Evolutionary conservation across 2,797 vertebrate species (phyloP), one percentile per base, ranked within the genome.

Genomic region (Rhyacichthys aspro): DNA sequence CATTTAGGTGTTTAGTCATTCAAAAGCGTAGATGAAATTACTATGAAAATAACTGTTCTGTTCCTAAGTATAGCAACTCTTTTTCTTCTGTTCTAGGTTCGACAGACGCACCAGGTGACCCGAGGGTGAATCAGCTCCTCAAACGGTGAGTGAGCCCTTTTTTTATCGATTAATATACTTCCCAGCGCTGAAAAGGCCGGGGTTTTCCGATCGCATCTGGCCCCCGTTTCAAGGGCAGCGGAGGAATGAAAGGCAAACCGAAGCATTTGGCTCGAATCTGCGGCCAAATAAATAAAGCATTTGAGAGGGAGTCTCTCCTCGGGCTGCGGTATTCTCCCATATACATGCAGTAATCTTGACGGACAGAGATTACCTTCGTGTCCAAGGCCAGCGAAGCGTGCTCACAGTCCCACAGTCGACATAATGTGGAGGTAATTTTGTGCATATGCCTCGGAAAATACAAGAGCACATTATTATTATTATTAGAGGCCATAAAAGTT

Each of bases 221-320:
- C 74, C 34, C 14, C 23, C 1, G 17, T 71, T 84, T 68, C 81
- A 85, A 89, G 76, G 82, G 62, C 73, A 67, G 72, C 60, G 11
- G 23, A 68, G 67, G 67, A 75, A 78, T 70, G 73, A 72, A 65
- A 62, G 5, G 17, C 63, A 60, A 74, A 74, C 70, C 79, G 14
- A 75, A 72, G 55, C 58, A 0, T 67, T 81, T 80, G 79, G 79
- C 79, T 74, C 59, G 0, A 34, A 54, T 55, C 1, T 34, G 1
- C 39, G 42, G 75, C 53, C 67, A 83, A 78, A 82, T 80, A 86
- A 87, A 86, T 80, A 71, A 77, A 76, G 73, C 45, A 58, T 58
- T 59, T 34, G 48, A 71, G 58, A 70, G 55, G 17, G 43, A 72
- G 62, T 55, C 38, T 63, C 64, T 69, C 50, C 41, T 45, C 38